Base-by-base conservation (phyloP, 2,797 vertebrate species). In the Scarus forsteni region DNA sequence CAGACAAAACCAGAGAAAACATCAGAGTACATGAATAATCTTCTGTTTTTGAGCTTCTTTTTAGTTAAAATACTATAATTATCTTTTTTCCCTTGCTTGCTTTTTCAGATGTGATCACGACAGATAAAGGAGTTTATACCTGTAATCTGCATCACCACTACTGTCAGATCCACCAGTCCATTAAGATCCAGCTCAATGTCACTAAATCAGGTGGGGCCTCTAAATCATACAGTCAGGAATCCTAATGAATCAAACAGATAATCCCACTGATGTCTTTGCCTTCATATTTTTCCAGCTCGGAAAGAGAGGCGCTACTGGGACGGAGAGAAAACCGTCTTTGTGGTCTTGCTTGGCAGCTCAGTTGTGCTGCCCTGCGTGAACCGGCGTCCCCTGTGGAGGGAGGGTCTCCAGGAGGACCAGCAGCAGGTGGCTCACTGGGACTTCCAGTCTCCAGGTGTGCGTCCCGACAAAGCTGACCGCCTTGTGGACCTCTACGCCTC, bases 401-500 rank as follows among this genome's bases (percentile, higher is more conserved):
- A 97, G 10, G 90, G 94, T 46, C 91, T 95, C 67, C 92, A 93
- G 40, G 97, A 99, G 76, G 96, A 96, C 77, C 96, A 97, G 70
- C 97, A 98, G 86, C 98, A 99, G 80, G 98, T 99, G 75, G 97
- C 96, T 2, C 97, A 97, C 81, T 99, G 98, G 98, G 98, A 99
- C 92, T 93, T 96, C 78, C 97, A 98, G 92, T 90, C 95, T 0
- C 97, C 97, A 0, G 97, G 98, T 0, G 96, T 99, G 50, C 95
- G 95, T 6, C 97, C 96, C 0, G 96, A 98, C 84, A 90, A 89
- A 1, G 98, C 98, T 0, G 96, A 98, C 76, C 97, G 97, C 27
- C 93, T 99, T 58, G 93, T 99, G 0, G 97, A 99, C 56, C 94
- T 99, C 43, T 99, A 98, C 0, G 97, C 97, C 1, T 97, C 97